Evolutionary conservation across 1,140 invertebrate species (phyloP).

Genomic region (Vanessa tameamea): DNA sequence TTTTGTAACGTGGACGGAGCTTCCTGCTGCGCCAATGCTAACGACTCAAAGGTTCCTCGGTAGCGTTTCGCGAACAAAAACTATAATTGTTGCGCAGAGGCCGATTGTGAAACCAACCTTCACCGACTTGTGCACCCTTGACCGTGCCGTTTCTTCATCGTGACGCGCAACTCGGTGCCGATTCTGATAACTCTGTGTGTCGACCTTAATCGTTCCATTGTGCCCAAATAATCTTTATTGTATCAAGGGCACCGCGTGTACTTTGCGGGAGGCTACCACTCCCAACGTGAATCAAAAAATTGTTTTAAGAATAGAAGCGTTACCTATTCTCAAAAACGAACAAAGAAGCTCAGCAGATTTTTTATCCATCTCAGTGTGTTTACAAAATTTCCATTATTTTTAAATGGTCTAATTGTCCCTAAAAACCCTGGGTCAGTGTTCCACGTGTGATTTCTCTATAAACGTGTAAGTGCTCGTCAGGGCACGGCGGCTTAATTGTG

Average conservation of each 20-base stretch:
- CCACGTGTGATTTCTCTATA: no score
- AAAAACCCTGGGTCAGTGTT: no score
- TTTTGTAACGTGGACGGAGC: conserved; percentile 6
- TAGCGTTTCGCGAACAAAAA: conserved; percentile 13
- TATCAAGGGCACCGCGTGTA: neutral
- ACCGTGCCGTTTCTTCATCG: conserved; percentile 20
- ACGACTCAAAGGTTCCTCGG: neutral
- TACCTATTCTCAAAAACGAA: no score
- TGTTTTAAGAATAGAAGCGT: no score
- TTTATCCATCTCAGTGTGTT: no score
- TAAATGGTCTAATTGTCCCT: no score
- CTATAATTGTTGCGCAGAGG: conserved; percentile 18
- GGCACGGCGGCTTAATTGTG: neutral
- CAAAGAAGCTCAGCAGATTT: no score
- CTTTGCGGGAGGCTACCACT: no score
- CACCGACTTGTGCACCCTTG: conserved; percentile 31
- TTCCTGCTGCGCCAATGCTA: conserved; percentile 15
- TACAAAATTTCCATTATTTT: no score
- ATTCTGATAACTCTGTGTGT: neutral
- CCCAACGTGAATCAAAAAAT: no score
- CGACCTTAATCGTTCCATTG: neutral
- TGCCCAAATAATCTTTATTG: conserved; percentile 1
- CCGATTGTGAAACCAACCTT: conserved; percentile 25
- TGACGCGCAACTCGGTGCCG: conserved; percentile 4
- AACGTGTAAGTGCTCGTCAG: no score